Evolutionary conservation across 1,140 invertebrate species (phyloP), one percentile per base, ranked within the genome.

Genomic region (Pogonus chalceus): DNA sequence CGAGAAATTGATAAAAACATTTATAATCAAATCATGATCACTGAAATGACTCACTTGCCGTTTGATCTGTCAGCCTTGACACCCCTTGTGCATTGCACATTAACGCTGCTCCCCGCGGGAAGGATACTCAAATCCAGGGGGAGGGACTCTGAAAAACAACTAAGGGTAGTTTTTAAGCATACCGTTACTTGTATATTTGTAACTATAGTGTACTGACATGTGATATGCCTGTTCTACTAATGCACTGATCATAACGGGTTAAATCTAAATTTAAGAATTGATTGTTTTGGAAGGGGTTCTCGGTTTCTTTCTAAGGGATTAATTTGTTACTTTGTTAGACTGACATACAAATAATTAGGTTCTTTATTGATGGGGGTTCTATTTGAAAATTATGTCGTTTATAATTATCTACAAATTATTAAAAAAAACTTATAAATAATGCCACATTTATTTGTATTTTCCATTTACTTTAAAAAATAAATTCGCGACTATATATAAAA

Each of bases 51-150:
- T 60, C 54, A 60, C 54, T 60, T 52, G 37, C 51, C 43, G 53
- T 60, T 60, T 60, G 59, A 60, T 60, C 59, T 50, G 54, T 43
- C 54, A 60, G 52, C 51, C 57, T 47, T 60, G 52, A 60, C 59
- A 60, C 59, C 59, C 59, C 53, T 49, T 43, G 37, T 43, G 37
- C 37, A 43, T 18, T 43, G 37, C 37, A 43, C 37, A 43, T 43
- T 43, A 43, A 16, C 37, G 37, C 26, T 31, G 14, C 37, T 16
- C 37, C 3, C 37, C 7, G 18, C 7, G 37, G 37, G 37, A 7
- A 16, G 37, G 9, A 43, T 16, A 16, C 18, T 18, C 7, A 10
- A 31, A 4, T 14, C 7, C 37, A 43, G 9, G 9, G 37, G 37
- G 18, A 43, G 37, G 9, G 26, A 31, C 26, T 7, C 26, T 7